phyloP scores from a whole-genome alignment of 2,888 invertebrate genomes.

The Polydrusus tereticollis region DNA sequence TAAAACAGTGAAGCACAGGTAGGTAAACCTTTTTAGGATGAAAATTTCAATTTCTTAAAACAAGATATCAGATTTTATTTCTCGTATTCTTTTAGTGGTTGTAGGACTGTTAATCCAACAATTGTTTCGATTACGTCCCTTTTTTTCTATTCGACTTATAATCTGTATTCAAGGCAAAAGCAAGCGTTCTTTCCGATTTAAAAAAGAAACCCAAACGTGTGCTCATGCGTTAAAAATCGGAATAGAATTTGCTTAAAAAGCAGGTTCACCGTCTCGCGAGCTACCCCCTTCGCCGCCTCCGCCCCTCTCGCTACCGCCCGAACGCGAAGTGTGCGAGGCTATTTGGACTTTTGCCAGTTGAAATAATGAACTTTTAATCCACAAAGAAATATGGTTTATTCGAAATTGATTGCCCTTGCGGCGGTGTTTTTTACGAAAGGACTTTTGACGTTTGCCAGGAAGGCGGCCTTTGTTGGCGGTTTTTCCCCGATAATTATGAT shows the following conservation, averaged over 20 bases:
- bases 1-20: too few relatives aligned
- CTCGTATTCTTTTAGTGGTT: too few relatives aligned
- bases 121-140: neutral
- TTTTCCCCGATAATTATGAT: constrained; percentile 35
- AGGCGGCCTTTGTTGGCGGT: constrained; percentile 17
- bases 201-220: constrained; percentile 20
- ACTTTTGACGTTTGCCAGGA: constrained; percentile 27
- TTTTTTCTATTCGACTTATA: neutral
- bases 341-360: constrained; percentile 47
- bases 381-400: constrained; percentile 47
- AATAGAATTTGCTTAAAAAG: constrained; percentile 40
- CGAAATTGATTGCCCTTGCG: constrained; percentile 41
- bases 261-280: constrained; percentile 21
- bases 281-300: neutral
- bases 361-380: constrained; percentile 51
- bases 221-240: constrained; percentile 28
- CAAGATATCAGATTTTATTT: too few relatives aligned
- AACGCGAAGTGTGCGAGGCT: constrained; percentile 16
- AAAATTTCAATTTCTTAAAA: too few relatives aligned
- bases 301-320: neutral
- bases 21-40: too few relatives aligned
- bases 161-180: constrained; percentile 1
- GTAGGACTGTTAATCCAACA: too few relatives aligned
- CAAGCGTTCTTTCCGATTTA: constrained; percentile 18
- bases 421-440: constrained; percentile 26